Evolutionary conservation across 1,140 invertebrate genomes (phyloP), one percentile per base, ranked within the genome.

Genomic region (Atta texana): DNA sequence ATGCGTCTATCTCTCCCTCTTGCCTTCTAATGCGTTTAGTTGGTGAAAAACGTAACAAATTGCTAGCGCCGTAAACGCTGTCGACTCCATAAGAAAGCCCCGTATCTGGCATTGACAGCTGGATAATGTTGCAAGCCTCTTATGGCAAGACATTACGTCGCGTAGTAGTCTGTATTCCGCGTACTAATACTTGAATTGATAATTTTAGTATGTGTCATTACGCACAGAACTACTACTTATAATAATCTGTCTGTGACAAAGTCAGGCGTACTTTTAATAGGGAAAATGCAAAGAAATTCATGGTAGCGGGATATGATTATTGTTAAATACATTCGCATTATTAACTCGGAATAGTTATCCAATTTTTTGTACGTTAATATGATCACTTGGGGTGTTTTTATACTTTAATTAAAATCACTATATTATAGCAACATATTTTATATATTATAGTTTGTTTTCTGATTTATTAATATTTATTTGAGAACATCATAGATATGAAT

Each of bases 41-140:
- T 68, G 76, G 21, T 68, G 64, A 92, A 89, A 92, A 92, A 91
- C 88, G n/a, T 91, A 91, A 92, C 82, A 90, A 92, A 92, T 92
- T 78, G 88, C 85, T 53, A 81, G 24, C 75, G 75, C 76, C 77
- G 69, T 53, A 69, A 90, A 49, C 69, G 74, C 39, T 59, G 55
- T 74, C 31, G 80, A 28, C 68, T 55, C 53, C 12, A 18, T 84
- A 80, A 63, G 80, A 76, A 87, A 53, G n/a, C 24, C 44, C 57
- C 74, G 3, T 63, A 34, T 21, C 72, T 72, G 87, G 57, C 75
- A 76, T 82, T 90, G 85, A 53, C 49, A 68, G 59, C 21, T 14
- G 80, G 68, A 74, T 39, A 82, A 81, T 57, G 53, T 85, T 44
- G 68, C 55, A 39, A 64, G n/a, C 28, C 77, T 87, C 49, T 87